Evolutionary conservation across 2,888 invertebrate species (phyloP).

Genomic region (Scaptomyza parva): DNA sequence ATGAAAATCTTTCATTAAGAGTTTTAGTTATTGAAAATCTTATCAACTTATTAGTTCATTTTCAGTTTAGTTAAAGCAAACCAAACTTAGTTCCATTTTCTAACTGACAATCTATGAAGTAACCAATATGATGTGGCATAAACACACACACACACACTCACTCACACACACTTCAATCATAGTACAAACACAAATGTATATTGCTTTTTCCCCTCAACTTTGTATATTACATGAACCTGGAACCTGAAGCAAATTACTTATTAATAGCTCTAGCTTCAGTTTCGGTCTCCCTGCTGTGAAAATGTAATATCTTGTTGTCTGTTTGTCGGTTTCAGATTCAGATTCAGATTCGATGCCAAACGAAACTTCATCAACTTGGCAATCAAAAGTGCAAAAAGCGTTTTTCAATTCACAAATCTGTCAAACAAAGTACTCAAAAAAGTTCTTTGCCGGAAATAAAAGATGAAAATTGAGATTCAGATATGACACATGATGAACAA

Average conservation of each 20-base stretch:
- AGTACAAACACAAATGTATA: neutral
- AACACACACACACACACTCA: neutral
- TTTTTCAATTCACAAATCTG: too few species aligned
- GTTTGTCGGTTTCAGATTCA: neutral
- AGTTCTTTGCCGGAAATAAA: too few species aligned
- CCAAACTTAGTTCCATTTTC: too few species aligned
- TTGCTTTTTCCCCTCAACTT: neutral
- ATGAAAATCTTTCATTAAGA: too few species aligned
- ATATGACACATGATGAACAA: neutral
- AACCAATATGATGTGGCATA: neutral
- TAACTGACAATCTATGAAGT: too few species aligned
- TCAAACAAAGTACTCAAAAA: too few species aligned
- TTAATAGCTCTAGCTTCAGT: neutral
- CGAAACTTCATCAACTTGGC: slow-evolving; percentile 6
- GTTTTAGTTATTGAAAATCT: too few species aligned
- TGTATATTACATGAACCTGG: neutral
- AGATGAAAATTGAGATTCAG: too few species aligned
- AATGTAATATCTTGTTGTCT: neutral
- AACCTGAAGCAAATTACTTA: slow-evolving; percentile 1
- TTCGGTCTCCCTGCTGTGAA: neutral
- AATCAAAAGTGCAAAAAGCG: too few species aligned
- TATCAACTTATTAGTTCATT: too few species aligned
- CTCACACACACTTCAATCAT: neutral
- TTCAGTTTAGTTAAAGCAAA: too few species aligned
- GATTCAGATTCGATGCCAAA: neutral